Conservation (phyloP, 2,113 vertebrate genomes). For the Sakesphorus luctuosus region DNA sequence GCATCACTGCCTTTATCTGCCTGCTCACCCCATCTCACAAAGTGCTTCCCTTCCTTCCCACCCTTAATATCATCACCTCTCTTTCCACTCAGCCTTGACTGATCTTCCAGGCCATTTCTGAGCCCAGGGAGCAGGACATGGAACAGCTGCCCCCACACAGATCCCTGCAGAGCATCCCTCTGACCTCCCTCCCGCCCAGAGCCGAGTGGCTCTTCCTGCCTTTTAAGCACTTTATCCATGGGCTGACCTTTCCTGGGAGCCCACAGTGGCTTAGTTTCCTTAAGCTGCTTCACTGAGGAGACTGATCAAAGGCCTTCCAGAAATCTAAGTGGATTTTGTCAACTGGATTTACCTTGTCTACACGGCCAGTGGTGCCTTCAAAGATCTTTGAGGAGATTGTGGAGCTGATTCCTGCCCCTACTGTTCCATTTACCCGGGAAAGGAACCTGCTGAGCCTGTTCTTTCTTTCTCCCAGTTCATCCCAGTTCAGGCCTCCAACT, state of each 20-base stretch:
- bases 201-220: background rate
- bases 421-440: background rate
- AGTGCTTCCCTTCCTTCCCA: background rate
- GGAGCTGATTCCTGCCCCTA: background rate
- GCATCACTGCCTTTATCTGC: background rate
- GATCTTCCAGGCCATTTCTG: background rate
- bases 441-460: background rate
- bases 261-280: background rate
- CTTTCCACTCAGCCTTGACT: background rate
- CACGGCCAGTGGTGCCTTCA: background rate
- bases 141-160: background rate
- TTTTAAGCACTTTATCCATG: background rate
- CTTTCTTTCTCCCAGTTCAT: background rate
- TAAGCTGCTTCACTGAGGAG: background rate
- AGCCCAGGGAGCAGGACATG: accelerated
- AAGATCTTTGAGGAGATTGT: background rate
- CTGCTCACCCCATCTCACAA: accelerated
- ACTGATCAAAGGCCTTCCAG: background rate
- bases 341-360: constrained; percentile 12
- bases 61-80: background rate
- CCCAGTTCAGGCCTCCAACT: background rate
- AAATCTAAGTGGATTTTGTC: constrained; percentile 8
- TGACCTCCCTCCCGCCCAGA: background rate
- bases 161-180: background rate
- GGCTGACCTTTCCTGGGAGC: background rate